Evolutionary conservation across 2,888 invertebrate species (phyloP).

Genomic region (Deladenus siricidicola): DNA sequence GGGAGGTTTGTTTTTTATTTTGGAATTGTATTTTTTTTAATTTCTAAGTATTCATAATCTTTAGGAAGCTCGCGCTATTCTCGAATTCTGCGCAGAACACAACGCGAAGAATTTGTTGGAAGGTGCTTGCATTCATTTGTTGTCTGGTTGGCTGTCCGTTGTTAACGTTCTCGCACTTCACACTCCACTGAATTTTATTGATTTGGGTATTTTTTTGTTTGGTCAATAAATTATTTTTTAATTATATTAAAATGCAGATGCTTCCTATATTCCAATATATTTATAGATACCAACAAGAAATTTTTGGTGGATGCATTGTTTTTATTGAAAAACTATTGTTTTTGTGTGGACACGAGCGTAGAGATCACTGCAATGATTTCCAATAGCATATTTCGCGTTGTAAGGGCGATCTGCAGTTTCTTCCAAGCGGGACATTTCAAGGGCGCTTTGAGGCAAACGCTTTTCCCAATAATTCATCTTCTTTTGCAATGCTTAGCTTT

Average conservation of each 20-base stretch:
- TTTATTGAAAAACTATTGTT: constrained; percentile 27
- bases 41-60: neutral
- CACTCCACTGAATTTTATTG: constrained; percentile 44
- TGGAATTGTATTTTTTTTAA: neutral
- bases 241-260: no score
- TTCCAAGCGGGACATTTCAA: neutral
- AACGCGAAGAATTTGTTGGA: constrained; percentile 38
- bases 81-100: constrained; percentile 36
- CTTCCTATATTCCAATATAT: no score
- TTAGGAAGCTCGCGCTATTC: constrained; percentile 39
- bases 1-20: constrained; percentile 15
- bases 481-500: constrained; percentile 26
- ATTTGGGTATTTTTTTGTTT: constrained; percentile 9
- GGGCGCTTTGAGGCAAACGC: neutral
- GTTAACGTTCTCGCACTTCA: constrained; percentile 43
- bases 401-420: constrained; percentile 17
- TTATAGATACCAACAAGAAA: neutral
- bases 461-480: constrained; percentile 18
- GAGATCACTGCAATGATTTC: constrained; percentile 27
- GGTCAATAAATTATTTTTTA: no score
- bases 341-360: constrained; percentile 26
- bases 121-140: constrained; percentile 31
- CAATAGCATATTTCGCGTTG: constrained; percentile 25
- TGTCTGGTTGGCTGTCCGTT: constrained; percentile 44
- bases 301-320: constrained; percentile 28